Base-by-base conservation (phyloP, 1,140 invertebrate species). In the Luehdorfia chinensis region DNA sequence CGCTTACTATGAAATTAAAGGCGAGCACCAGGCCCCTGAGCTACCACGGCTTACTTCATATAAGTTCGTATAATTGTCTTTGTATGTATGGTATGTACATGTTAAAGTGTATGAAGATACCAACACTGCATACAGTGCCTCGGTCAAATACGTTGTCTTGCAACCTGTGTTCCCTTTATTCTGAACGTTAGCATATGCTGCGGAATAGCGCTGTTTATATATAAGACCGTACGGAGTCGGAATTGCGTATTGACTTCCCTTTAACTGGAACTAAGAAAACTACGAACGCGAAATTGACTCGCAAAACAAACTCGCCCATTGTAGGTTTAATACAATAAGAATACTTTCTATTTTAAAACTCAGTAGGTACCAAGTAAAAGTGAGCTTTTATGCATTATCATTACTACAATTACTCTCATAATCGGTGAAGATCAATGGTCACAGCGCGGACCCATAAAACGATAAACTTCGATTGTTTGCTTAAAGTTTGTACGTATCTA, bases 371-470 rank as follows among this genome's bases (percentile, higher is more conserved):
- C 47, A 47, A 65, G 73, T 72, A 74, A 71, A 75, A 76, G 74
- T 78, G 55, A 67, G 55, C 55, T 37, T 78, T 69, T 67, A 63
- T 73, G 68, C 74, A 73, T 80, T 74, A 76, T 70, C 64, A 72
- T 66, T 67, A 76, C 71, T 62, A 71, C 59, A 67, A 75, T 64
- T 71, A 74, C 70, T 59, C 59, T 56, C 44, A 59, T 66, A 71
- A 74, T 72, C 66, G 55, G 58, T 53, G 32, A 64, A 66, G 62
- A 74, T 74, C 69, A 69, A 68, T 62, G 49, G 54, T 51, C 45
- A 60, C 39, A 47, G 56, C 57, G 57, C 53, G 49, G 58, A 61
- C 51, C 55, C 25, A 56, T 55, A 63, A 68, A 59, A 73, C 60
- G 73, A 74, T 67, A 65, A 72, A 51, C 52, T 52, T 23, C 71